Evolutionary conservation across 2,113 vertebrate genomes (phyloP).

Genomic region (Hemichromis elongatus): DNA sequence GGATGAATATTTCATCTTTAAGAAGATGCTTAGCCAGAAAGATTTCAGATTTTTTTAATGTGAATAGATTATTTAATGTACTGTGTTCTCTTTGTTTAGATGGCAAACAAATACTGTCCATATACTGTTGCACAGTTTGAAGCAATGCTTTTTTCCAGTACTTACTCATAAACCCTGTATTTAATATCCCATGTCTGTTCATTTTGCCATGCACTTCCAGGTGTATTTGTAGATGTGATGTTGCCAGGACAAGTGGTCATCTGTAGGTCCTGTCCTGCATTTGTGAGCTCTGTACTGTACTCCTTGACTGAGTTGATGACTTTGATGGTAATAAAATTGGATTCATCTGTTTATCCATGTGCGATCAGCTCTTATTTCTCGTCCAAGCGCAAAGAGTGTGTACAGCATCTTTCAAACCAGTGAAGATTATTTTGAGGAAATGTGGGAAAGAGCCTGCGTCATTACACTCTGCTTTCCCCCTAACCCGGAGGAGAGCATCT

Average conservation of each 20-base stretch:
- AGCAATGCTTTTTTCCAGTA: conserved; percentile 56
- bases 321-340: conserved; percentile 74
- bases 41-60: conserved; percentile 25
- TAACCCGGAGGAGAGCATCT: conserved; percentile 46
- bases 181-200: conserved; percentile 47
- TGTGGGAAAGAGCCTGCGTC: conserved; percentile 16
- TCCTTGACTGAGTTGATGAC: conserved; percentile 65
- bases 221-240: conserved; percentile 61
- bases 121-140: conserved; percentile 49
- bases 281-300: conserved; percentile 67
- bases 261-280: conserved; percentile 58
- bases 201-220: conserved; percentile 45
- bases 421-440: conserved; percentile 10
- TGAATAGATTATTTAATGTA: conserved; percentile 41
- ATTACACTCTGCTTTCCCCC: conserved; percentile 1
- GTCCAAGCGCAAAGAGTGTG: not conserved
- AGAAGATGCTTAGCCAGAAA: conserved; percentile 12
- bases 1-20: conserved; percentile 22
- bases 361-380: not conserved
- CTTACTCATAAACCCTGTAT: conserved; percentile 41
- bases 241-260: conserved; percentile 49
- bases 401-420: not conserved
- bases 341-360: conserved; percentile 22
- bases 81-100: conserved; percentile 47
- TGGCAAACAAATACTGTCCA: conserved; percentile 57